Percentiles rank a stretch among this genome's conserved stretches.
These are phyloP conservation scores for Saturnia japonica DNA, from an alignment of 2,888 invertebrate genomes.

Conservation along the genomic window DNA sequence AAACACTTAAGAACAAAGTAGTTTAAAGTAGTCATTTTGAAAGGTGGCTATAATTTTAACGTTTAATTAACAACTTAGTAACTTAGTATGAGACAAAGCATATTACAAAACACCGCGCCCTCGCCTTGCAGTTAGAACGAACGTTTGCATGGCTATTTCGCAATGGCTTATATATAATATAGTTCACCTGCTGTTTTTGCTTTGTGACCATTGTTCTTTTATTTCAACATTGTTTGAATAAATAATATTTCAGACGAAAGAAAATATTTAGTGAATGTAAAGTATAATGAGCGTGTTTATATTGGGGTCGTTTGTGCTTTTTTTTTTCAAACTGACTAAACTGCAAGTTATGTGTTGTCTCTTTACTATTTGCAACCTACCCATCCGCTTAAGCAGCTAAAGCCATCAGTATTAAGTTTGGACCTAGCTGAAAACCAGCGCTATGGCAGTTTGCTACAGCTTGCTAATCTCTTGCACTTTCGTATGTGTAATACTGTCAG, in stretches of 20 bases:
- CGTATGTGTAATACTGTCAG: too few species aligned
- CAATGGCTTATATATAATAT: neutral
- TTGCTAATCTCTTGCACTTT: too few species aligned
- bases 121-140: neutral
- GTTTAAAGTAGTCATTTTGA: neutral
- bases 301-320: neutral
- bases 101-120: neutral
- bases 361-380: too few species aligned
- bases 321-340: too few species aligned
- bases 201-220: conserved; percentile 8
- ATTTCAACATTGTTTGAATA: conserved; percentile 16
- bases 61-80: neutral
- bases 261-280: conserved; percentile 4
- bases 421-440: too few species aligned
- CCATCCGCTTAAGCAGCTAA: too few species aligned
- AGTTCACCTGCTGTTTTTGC: conserved; percentile 13
- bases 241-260: conserved; percentile 3
- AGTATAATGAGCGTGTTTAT: neutral
- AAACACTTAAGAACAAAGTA: too few species aligned
- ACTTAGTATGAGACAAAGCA: neutral
- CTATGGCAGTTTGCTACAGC: too few species aligned
- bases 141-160: neutral
- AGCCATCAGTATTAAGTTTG: too few species aligned
- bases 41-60: neutral
- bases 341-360: too few species aligned